Percentiles rank a stretch among this genome's conserved stretches.
These are phyloP conservation scores for Myotis yumanensis DNA, from an alignment of 2,113 vertebrate genomes.

Conservation along the genomic window DNA sequence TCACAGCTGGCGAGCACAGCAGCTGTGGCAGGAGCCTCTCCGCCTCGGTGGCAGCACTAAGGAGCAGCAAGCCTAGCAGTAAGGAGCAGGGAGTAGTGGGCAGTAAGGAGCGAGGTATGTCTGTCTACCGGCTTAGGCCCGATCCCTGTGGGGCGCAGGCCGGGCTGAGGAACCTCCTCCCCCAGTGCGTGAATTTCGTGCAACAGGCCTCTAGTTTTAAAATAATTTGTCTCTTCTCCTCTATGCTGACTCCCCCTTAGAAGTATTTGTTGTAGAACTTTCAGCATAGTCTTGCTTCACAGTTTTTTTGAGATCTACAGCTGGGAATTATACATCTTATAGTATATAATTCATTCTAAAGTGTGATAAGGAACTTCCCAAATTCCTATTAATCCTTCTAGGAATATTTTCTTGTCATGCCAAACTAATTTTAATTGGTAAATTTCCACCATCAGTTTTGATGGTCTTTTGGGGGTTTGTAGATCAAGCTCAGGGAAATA, in stretches of 20 bases:
- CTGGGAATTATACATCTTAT: not conserved
- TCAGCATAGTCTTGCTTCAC: not conserved
- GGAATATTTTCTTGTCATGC: not conserved
- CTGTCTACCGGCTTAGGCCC: no score
- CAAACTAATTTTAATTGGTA: not conserved
- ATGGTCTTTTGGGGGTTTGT: not conserved
- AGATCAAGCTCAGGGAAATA: constrained; percentile 18
- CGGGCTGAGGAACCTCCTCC: no score
- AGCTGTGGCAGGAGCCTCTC: no score
- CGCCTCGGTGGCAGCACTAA: no score
- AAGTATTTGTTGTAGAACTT: not conserved
- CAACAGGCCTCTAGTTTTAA: not conserved
- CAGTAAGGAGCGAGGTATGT: no score
- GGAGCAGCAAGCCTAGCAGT: no score
- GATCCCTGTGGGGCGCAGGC: no score
- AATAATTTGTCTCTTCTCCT: not conserved
- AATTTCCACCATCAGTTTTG: not conserved
- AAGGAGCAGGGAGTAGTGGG: no score
- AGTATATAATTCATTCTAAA: not conserved
- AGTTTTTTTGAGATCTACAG: not conserved
- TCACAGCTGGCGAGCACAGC: no score
- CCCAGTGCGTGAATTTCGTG: no score
- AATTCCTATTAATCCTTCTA: not conserved
- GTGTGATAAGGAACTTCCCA: not conserved
- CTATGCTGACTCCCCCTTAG: not conserved